phyloP scores from a whole-genome alignment of 2,113 vertebrate species.

The Seriola dumerili region DNA sequence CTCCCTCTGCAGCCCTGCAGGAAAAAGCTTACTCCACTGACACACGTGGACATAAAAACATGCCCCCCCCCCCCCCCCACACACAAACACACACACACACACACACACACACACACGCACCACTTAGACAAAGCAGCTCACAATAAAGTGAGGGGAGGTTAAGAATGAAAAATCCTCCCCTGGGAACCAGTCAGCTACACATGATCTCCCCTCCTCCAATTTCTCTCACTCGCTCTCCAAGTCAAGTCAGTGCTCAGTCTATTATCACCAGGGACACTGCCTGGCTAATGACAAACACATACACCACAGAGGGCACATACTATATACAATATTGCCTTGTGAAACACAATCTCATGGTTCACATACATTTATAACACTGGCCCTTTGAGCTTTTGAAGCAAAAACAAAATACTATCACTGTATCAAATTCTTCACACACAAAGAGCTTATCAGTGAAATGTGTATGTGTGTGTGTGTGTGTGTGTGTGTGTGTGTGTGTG shows the following conservation, averaged over 20 bases:
- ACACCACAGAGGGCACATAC: not conserved
- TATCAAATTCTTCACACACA: not conserved
- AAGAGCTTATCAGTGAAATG: conserved; percentile 7
- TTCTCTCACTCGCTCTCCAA: not conserved
- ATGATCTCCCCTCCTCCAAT: not conserved
- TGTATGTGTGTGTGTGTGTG: not conserved
- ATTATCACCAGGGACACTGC: not conserved
- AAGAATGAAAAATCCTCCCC: conserved; percentile 12
- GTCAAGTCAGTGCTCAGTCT: not conserved
- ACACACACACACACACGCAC: not conserved
- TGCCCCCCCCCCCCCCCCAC: not conserved
- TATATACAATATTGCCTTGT: not conserved
- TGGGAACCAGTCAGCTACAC: not conserved
- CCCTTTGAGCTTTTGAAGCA: not conserved
- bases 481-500: conserved; percentile 1
- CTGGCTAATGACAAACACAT: not conserved
- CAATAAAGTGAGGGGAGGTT: conserved; percentile 12
- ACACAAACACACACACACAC: not conserved
- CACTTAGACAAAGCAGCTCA: not conserved
- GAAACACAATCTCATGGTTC: not conserved
- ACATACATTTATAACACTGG: not conserved
- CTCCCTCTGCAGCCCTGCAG: conserved; percentile 1
- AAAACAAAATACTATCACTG: not conserved
- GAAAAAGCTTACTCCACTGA: conserved; percentile 1
- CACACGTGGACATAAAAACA: conserved; percentile 2